A percentile compares a stretch with the other conserved stretches of the same genome.
phyloP scores from a whole-genome alignment of 35 echinoderm and acorn worm species.

The Strongylocentrotus purpuratus region DNA sequence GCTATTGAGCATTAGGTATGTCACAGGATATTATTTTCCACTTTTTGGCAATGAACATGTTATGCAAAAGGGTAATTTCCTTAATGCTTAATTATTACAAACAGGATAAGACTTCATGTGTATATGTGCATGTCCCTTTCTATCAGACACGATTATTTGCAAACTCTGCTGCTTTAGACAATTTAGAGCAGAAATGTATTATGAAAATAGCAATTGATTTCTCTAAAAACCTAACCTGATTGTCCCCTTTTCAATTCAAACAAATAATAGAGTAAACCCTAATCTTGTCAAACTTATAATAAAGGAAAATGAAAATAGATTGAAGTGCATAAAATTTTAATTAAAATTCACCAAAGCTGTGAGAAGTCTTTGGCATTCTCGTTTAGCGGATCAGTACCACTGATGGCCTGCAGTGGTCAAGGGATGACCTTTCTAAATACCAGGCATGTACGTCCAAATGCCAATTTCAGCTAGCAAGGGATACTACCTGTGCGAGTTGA shows the following conservation, averaged over 20 bases:
- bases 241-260: not conserved
- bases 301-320: not conserved
- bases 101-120: too few relatives aligned
- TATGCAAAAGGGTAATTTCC: too few relatives aligned
- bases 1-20: too few relatives aligned
- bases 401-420: not conserved
- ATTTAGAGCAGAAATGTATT: not conserved
- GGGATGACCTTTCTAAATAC: constrained; percentile 2
- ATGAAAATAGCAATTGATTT: not conserved
- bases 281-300: too few relatives aligned
- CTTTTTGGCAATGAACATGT: too few relatives aligned
- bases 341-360: not conserved
- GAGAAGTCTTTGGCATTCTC: not conserved
- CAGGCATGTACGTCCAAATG: constrained; percentile 15
- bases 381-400: not conserved
- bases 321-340: not conserved
- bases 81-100: too few relatives aligned
- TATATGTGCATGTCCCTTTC: not conserved
- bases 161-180: not conserved
- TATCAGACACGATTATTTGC: not conserved
- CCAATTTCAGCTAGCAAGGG: not conserved
- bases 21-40: too few relatives aligned
- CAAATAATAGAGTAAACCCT: not conserved
- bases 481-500: not conserved
- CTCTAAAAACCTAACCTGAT: not conserved